A percentile compares a stretch with the other conserved stretches of the same genome.
Evolutionary conservation across 2,797 vertebrate species (phyloP).

Genomic region (Synanceia verrucosa): DNA sequence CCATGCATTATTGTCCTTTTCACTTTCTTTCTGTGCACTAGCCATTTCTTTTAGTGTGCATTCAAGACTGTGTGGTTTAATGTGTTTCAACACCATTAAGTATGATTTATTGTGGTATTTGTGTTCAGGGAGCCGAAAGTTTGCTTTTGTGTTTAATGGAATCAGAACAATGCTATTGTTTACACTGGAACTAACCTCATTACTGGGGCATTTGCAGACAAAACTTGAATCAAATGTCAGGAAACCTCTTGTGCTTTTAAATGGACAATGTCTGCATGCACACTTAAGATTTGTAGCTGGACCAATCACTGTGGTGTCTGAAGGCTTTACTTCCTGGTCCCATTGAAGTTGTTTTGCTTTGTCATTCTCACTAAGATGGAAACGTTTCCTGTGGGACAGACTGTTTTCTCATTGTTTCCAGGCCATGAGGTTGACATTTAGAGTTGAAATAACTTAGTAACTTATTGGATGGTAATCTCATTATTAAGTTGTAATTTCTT

Average conservation of each 20-base stretch:
- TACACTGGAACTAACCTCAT: conserved; percentile 17
- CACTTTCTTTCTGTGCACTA: conserved; percentile 1
- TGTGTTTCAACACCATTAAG: conserved; percentile 29
- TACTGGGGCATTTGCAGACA: conserved; percentile 5
- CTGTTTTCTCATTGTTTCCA: not conserved
- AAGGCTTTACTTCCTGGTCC: not conserved
- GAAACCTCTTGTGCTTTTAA: conserved; percentile 9
- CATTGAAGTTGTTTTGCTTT: not conserved
- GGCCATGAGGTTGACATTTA: not conserved
- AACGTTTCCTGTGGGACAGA: not conserved
- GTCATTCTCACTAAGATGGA: not conserved
- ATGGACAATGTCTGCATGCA: not conserved
- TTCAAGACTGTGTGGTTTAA: conserved; percentile 7
- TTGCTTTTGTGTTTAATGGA: conserved; percentile 32
- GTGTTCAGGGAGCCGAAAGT: conserved; percentile 28
- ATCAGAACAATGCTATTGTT: conserved; percentile 29
- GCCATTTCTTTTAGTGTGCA: conserved; percentile 3
- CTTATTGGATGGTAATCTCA: not conserved
- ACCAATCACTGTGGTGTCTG: not conserved
- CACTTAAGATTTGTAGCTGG: not conserved
- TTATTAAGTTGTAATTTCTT: not conserved
- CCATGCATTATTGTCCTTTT: conserved; percentile 8
- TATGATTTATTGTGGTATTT: conserved; percentile 30
- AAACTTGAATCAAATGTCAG: conserved; percentile 30
- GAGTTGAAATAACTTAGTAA: not conserved